Percentiles rank a stretch among this genome's conserved stretches.
Evolutionary conservation across 2,113 vertebrate genomes (phyloP).

Genomic region (Actinemys pallida): DNA sequence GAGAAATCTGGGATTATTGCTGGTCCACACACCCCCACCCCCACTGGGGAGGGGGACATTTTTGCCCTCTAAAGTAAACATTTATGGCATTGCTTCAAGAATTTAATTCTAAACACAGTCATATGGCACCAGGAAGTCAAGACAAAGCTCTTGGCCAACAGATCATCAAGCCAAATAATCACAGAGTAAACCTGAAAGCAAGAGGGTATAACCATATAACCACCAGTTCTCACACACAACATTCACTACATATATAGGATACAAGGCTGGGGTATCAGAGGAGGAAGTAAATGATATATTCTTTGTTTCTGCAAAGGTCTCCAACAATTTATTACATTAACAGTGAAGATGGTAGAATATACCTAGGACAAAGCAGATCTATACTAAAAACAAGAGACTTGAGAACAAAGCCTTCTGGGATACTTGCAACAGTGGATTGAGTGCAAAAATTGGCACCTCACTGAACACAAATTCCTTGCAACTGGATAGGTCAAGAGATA

Average conservation of each 20-base stretch:
- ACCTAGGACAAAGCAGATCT: neutral
- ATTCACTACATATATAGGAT: neutral
- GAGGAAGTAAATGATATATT: neutral
- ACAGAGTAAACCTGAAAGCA: neutral
- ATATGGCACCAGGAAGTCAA: neutral
- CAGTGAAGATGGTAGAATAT: neutral
- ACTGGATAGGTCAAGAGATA: neutral
- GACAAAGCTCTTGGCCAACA: neutral
- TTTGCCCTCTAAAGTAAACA: neutral
- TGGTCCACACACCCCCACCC: no score
- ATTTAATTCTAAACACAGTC: neutral
- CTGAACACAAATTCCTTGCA: neutral
- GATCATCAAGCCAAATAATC: neutral
- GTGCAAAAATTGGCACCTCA: neutral
- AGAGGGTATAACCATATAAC: neutral
- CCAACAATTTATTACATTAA: neutral
- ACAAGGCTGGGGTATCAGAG: neutral
- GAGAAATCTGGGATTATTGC: neutral
- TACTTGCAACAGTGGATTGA: neutral
- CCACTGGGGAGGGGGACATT: neutral
- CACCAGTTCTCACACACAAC: neutral
- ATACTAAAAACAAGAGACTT: no score
- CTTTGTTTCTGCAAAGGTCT: neutral
- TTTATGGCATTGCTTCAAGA: neutral
- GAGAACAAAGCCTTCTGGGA: neutral